These are phyloP conservation scores for Syrrhaptes paradoxus DNA, from an alignment of 2,113 vertebrate genomes.

Conservation along the genomic window DNA sequence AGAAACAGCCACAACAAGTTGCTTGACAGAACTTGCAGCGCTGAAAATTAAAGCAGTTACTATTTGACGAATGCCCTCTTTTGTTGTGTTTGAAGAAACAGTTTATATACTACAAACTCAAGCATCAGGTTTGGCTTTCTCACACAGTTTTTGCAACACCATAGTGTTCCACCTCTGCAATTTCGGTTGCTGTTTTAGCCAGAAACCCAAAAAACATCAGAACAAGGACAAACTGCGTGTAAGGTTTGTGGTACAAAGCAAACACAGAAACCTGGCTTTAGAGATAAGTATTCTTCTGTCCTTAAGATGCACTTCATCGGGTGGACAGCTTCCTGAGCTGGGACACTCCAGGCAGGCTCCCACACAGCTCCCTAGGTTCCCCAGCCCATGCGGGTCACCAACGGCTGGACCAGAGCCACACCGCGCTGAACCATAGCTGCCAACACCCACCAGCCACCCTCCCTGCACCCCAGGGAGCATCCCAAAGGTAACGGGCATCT, in stretches of 20 bases:
- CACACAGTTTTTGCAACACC: neutral
- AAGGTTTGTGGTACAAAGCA: fast-evolving
- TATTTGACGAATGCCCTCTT: neutral
- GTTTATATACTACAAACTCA: neutral
- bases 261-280: neutral
- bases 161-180: neutral
- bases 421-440: neutral
- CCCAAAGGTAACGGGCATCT: neutral
- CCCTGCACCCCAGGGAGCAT: too few relatives aligned
- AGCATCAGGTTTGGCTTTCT: neutral
- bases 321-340: neutral
- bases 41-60: neutral
- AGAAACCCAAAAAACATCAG: neutral
- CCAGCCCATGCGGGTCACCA: neutral
- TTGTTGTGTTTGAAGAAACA: neutral
- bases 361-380: neutral
- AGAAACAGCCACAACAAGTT: neutral
- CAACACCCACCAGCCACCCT: too few relatives aligned
- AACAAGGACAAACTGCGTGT: fast-evolving
- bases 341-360: neutral
- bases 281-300: neutral
- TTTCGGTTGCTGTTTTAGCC: neutral
- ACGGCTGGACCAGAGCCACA: neutral
- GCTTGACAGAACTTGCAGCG: neutral
- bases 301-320: neutral